Conservation (phyloP, 2,113 vertebrate species). For the Neotragus pygmaeus region DNA sequence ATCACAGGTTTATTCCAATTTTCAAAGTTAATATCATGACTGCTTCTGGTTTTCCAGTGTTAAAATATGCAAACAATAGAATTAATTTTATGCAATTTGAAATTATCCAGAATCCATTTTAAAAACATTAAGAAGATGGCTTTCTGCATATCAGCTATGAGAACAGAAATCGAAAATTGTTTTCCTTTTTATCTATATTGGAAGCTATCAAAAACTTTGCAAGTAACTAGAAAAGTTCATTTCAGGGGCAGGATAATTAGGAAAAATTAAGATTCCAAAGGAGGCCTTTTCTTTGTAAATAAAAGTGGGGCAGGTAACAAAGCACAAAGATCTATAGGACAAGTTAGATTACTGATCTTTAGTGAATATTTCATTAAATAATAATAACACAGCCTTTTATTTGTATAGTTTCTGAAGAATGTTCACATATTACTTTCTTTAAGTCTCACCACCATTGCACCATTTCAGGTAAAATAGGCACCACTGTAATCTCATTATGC, state of each 20-base stretch:
- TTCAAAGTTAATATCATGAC: constrained; percentile 52
- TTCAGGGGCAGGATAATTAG: background rate
- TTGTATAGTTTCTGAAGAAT: background rate
- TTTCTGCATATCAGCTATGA: background rate
- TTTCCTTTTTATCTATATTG: background rate
- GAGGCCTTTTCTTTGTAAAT: background rate
- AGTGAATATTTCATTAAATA: background rate
- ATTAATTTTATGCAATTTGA: background rate
- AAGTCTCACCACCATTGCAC: background rate
- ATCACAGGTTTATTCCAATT: constrained; percentile 39
- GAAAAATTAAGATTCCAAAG: background rate
- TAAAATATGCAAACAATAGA: background rate
- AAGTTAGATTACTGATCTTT: background rate
- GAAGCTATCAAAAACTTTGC: background rate
- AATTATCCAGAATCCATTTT: background rate
- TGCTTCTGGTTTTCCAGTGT: constrained; percentile 29
- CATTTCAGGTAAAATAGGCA: background rate
- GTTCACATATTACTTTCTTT: background rate
- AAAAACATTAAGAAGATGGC: background rate
- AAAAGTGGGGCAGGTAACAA: background rate
- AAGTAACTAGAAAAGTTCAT: background rate
- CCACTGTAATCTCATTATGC: background rate
- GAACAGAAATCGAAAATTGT: background rate
- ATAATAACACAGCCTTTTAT: background rate
- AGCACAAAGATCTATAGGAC: background rate